Conservation (phyloP, 1,140 invertebrate genomes). For the Xylocopa sonorina region DNA sequence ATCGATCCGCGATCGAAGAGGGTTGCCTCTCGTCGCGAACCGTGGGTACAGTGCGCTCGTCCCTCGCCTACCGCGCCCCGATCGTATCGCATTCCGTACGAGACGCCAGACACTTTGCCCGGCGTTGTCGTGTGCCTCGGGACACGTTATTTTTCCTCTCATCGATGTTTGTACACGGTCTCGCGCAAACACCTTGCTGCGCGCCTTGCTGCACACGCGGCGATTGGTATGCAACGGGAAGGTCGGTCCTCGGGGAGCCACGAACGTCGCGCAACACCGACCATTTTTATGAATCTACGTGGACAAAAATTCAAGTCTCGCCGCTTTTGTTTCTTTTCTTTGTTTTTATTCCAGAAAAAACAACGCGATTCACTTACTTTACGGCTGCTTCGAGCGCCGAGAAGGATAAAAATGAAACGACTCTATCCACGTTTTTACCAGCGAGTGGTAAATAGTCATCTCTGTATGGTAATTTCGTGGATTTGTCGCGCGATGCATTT, state of each 20-base stretch:
- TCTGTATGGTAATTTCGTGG: too few relatives aligned
- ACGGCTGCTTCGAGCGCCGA: too few relatives aligned
- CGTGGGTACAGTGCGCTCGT: too few relatives aligned
- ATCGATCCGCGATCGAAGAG: constrained; percentile 1
- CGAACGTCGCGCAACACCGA: neutral
- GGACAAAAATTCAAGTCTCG: too few relatives aligned
- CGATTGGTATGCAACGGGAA: neutral
- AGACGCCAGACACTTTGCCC: constrained; percentile 50
- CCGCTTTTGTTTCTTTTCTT: too few relatives aligned
- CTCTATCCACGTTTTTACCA: too few relatives aligned
- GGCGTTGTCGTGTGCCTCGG: constrained; percentile 50
- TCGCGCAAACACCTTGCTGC: constrained; percentile 45
- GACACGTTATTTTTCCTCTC: constrained; percentile 54
- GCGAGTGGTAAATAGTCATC: too few relatives aligned
- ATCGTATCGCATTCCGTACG: constrained; percentile 58
- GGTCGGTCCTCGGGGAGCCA: neutral
- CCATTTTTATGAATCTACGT: constrained; percentile 4
- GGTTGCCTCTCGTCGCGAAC: neutral
- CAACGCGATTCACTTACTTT: too few relatives aligned
- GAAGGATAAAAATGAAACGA: too few relatives aligned
- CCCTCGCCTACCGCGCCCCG: constrained; percentile 11
- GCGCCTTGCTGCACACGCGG: neutral
- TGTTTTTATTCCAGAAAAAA: too few relatives aligned
- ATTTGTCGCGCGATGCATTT: too few relatives aligned
- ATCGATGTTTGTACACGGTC: constrained; percentile 46